These are phyloP conservation scores for Cetonia aurata DNA, from an alignment of 2,888 invertebrate genomes.

Conservation along the genomic window DNA sequence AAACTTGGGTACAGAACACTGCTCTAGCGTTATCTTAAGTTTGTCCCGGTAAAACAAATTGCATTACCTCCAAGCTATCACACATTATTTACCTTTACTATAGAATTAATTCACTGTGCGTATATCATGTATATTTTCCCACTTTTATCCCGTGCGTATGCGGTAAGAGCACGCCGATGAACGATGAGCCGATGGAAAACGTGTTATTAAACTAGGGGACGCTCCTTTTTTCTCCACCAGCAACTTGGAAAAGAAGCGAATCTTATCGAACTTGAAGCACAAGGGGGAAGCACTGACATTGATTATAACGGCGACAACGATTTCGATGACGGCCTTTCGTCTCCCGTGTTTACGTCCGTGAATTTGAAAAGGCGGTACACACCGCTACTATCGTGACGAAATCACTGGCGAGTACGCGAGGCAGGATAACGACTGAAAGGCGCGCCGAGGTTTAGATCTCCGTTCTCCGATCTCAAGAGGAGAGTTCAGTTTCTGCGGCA, in stretches of 20 bases:
- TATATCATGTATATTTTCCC: constrained; percentile 23
- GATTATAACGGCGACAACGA: not conserved
- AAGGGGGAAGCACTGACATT: constrained; percentile 16
- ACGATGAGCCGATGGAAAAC: constrained; percentile 22
- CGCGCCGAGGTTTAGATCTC: constrained; percentile 28
- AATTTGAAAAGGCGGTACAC: constrained; percentile 22
- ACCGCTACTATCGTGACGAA: constrained; percentile 35
- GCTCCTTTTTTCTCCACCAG: not conserved
- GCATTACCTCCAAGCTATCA: constrained; percentile 12
- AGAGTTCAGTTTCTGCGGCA: constrained; percentile 41
- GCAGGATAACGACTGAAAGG: constrained; percentile 29
- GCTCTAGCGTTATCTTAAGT: not conserved
- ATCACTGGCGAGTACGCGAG: constrained; percentile 32
- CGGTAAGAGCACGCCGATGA: constrained; percentile 5
- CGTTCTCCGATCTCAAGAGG: constrained; percentile 37
- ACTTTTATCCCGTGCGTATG: constrained; percentile 9
- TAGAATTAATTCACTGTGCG: constrained; percentile 29
- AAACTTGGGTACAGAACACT: too few species aligned
- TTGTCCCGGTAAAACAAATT: not conserved
- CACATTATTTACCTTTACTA: constrained; percentile 24
- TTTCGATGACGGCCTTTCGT: constrained; percentile 10
- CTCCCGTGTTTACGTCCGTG: constrained; percentile 13
- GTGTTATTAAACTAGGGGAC: constrained; percentile 32
- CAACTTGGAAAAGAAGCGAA: constrained; percentile 1
- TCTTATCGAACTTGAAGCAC: constrained; percentile 11